Base-by-base conservation (phyloP, 2,797 vertebrate species). In the Peromyscus attwateri region DNA sequence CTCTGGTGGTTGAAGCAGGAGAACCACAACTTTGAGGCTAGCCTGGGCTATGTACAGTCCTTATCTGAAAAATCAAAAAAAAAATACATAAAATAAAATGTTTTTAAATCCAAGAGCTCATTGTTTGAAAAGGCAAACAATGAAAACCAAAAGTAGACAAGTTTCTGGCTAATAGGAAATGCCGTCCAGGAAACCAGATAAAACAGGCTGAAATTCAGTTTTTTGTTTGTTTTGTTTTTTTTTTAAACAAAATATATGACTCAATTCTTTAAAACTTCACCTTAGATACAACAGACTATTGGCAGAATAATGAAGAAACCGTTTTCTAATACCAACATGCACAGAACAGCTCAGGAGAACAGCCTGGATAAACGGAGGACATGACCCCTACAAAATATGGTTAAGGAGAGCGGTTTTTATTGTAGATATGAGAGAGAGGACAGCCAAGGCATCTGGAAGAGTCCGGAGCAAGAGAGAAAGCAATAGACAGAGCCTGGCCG, bases 41-140 rank as follows among this genome's bases (percentile, higher is more conserved):
- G 66, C 71, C 49, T 14, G 52, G n/a, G 27, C 27, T 75, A 31
- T 25, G 55, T 46, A 31, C 27, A 77, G 13, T 76, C 29, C 87
- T 62, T 77, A n/a, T n/a, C 31, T 79, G 21, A n/a, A 5, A 43
- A n/a, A 25, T 60, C 34, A 16, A 34, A 64, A 29, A 11, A 87
- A 52, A 52, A 73, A 73, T 40, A 23, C 9, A 73, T 40, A 73
- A 40, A 73, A 31, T 40, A 37, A 60, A 27, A 82, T 83, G 29
- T 75, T 64, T 43, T 91, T 13, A 79, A 93, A 57, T 49, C 52
- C 16, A 92, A 93, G 25, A 84, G 27, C 21, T 88, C 76, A 43
- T 88, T 97, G 57, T 93, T 64, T 85, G 71, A 88, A 95, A 95
- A 93, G 73, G 73, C 71, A 70, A 96, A 49, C 73, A 64, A 27